Evolutionary conservation across 2,797 vertebrate species (phyloP), one percentile per base, ranked within the genome.

Genomic region (Chelon auratus): DNA sequence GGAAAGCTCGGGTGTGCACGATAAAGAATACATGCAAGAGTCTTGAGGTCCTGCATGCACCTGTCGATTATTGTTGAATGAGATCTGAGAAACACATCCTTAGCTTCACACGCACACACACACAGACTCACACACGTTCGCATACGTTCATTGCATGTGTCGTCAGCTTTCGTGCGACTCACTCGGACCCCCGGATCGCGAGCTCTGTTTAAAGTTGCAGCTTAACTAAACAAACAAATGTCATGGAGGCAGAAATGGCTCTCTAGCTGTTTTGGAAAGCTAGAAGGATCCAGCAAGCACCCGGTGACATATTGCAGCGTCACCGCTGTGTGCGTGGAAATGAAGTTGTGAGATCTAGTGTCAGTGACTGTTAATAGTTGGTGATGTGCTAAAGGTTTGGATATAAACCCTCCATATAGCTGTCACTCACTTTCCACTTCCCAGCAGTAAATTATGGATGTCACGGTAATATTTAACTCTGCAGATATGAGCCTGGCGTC

Each of bases 51-150:
- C 68, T 22, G 47, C n/a, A 18, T 36, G 53, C 89, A 92, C 80
- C 87, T 92, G 91, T 88, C 68, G 56, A 75, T 54, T 60, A 20
- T 74, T 88, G 67, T 57, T 77, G 69, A 86, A 78, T 75, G 68
- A 74, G 58, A 62, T 64, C 15, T 77, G 62, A 52, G 47, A 68
- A 77, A 62, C 54, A 66, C 59, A 43, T 65, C 56, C 64, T 73
- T 51, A 36, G 63, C 61, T 50, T 2, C 65, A 52, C 22, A 33
- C 57, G 39, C 18, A 60, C 1, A 37, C 0, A 55, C n/a, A 12
- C 45, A n/a, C 17, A 18, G 12, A 15, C 22, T 43, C 37, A 47
- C 42, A 47, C 9, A 20, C 7, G 20, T 26, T 43, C 61, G 54
- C 36, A 56, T 14, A 33, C 67, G 22, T 39, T 14, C 3, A n/a